phyloP scores from a whole-genome alignment of 2,113 vertebrate genomes.

The Sprattus sprattus region DNA sequence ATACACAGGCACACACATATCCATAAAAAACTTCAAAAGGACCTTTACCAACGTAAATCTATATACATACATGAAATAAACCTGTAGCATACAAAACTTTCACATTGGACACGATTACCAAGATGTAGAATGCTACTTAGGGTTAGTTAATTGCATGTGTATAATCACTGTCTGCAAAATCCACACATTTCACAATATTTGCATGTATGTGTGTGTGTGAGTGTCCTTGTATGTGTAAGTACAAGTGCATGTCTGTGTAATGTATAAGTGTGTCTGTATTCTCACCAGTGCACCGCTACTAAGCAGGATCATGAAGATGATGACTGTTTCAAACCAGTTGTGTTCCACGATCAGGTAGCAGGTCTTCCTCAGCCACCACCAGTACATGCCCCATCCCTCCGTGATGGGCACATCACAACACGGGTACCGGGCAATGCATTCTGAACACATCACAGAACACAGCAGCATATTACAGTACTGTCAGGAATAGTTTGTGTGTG shows the following conservation, averaged over 20 bases:
- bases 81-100: too few relatives aligned
- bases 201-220: neutral
- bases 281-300: slow-evolving; percentile 95
- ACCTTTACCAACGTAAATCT: too few relatives aligned
- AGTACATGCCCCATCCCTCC: slow-evolving; percentile 89
- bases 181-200: neutral
- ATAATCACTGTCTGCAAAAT: neutral
- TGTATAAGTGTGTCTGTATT: slow-evolving; percentile 1
- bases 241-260: neutral
- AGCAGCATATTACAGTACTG: neutral
- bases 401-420: slow-evolving; percentile 92
- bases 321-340: slow-evolving; percentile 98
- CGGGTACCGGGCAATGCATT: slow-evolving; percentile 87
- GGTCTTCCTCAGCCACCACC: slow-evolving; percentile 97
- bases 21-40: too few relatives aligned
- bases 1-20: neutral
- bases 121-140: neutral
- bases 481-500: too few relatives aligned
- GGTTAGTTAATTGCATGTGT: neutral
- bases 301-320: slow-evolving; percentile 99
- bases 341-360: slow-evolving; percentile 97
- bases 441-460: slow-evolving; percentile 59
- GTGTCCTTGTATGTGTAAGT: neutral
- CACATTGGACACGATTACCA: neutral
- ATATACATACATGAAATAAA: too few relatives aligned